Conservation (phyloP, 1,140 invertebrate species). For the Stegodyphus dumicola region DNA sequence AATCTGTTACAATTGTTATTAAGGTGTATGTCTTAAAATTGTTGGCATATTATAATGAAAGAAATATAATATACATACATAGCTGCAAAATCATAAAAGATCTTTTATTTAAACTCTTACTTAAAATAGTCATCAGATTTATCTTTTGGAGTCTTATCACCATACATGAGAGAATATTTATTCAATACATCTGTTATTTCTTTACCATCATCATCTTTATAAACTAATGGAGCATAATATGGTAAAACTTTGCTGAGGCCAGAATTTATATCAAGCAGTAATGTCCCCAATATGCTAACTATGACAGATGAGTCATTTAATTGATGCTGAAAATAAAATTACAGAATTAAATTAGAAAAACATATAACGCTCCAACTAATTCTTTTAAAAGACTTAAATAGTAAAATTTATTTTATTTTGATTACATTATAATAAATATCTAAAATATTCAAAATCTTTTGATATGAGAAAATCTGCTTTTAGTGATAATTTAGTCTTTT, state of each 20-base stretch:
- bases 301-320: slow-evolving; percentile 95
- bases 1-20: too few species aligned
- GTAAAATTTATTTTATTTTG: not conserved
- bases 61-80: too few species aligned
- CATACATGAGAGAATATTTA: slow-evolving; percentile 94
- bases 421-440: not conserved
- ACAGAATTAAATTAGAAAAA: not conserved
- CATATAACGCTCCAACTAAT: not conserved
- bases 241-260: slow-evolving; percentile 78
- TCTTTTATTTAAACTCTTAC: slow-evolving; percentile 18
- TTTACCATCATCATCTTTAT: slow-evolving; percentile 74
- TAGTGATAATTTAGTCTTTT: too few species aligned
- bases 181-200: slow-evolving; percentile 85
- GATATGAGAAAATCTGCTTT: too few species aligned
- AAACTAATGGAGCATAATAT: slow-evolving; percentile 83
- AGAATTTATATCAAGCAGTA: slow-evolving; percentile 76
- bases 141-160: slow-evolving; percentile 67
- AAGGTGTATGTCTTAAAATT: too few species aligned
- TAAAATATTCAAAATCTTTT: not conserved
- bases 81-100: too few species aligned
- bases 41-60: too few species aligned
- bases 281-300: slow-evolving; percentile 86
- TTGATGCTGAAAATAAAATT: slow-evolving; percentile 72
- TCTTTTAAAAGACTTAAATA: not conserved
- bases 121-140: slow-evolving; percentile 36